Conservation (phyloP, 2,888 invertebrate species). For the Lydus trimaculatus region DNA sequence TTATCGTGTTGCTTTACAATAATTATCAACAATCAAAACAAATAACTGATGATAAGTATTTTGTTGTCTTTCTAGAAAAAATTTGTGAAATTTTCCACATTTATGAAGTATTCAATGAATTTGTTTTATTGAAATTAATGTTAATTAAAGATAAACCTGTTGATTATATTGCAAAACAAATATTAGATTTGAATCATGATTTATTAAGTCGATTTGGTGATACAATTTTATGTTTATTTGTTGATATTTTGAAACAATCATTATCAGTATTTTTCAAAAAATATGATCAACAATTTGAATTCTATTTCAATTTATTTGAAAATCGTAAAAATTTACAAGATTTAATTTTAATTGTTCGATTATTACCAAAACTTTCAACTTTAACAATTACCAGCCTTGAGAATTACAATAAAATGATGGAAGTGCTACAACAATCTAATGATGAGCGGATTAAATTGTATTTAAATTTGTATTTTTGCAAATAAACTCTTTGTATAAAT, state of each 20-base stretch:
- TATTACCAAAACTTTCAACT: neutral
- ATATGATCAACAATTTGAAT: neutral
- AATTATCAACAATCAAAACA: neutral
- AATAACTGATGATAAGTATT: neutral
- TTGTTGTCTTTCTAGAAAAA: neutral
- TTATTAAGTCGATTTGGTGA: neutral
- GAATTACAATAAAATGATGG: neutral
- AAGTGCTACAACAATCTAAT: neutral
- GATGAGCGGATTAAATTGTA: neutral
- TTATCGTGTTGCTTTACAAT: conserved; percentile 4
- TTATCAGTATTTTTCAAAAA: neutral
- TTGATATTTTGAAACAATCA: neutral
- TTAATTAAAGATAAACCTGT: neutral
- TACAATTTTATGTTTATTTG: neutral
- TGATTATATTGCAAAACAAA: neutral
- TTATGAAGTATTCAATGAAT: conserved; percentile 10
- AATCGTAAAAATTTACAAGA: conserved; percentile 8
- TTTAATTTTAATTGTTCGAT: conserved; percentile 5
- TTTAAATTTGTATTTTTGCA: neutral
- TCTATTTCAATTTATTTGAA: conserved; percentile 13
- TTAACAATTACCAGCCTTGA: neutral
- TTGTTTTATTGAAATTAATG: conserved; percentile 9
- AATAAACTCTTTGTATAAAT: neutral
- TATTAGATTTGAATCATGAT: neutral
- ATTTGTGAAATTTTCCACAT: conserved; percentile 1